These are phyloP conservation scores for Mirza zaza DNA, from an alignment of 2,113 vertebrate species.

Conservation along the genomic window DNA sequence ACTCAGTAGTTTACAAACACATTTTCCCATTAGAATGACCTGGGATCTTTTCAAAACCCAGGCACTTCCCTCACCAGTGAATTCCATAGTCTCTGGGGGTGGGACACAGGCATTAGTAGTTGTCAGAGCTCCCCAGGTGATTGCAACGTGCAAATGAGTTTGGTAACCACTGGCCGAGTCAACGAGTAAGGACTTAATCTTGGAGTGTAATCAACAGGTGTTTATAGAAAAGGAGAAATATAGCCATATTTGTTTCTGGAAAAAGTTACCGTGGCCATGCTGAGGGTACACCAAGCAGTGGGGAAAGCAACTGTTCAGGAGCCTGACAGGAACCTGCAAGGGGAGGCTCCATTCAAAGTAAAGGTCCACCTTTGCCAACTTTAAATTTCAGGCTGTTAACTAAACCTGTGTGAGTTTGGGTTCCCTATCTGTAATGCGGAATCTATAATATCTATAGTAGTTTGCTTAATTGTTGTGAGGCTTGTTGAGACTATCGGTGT, in stretches of 20 bases:
- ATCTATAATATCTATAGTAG: not conserved
- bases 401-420: not conserved
- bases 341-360: not conserved
- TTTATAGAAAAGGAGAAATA: not conserved
- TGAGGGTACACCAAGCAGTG: not conserved
- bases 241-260: not conserved
- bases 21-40: not conserved
- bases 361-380: not conserved
- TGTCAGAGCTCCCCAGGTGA: not conserved
- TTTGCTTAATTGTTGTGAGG: not conserved
- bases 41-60: not conserved
- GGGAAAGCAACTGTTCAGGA: not conserved
- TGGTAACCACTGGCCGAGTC: not conserved
- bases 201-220: not conserved
- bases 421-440: not conserved
- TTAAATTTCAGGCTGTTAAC: not conserved
- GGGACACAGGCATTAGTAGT: not conserved
- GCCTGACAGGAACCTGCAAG: not conserved
- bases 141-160: not conserved
- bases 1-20: not conserved
- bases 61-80: not conserved
- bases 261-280: not conserved
- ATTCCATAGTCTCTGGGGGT: not conserved
- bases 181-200: not conserved
- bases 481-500: not conserved